Evolutionary conservation across 2,888 invertebrate species (phyloP).

Genomic region (Thereva nobilitata): DNA sequence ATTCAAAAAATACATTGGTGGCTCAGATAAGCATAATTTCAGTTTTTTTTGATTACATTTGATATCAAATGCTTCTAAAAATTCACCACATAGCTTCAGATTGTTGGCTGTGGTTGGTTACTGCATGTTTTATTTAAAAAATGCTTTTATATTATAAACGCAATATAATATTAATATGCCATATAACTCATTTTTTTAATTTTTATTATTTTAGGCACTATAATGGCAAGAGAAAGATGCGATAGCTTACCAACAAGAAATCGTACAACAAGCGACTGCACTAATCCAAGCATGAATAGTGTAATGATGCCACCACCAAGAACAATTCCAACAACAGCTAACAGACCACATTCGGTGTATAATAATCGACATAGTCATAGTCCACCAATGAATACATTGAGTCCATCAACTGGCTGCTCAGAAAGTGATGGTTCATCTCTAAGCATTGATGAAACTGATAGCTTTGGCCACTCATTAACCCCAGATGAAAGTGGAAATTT

Average conservation of each 20-base stretch:
- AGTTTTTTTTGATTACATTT: constrained; percentile 2
- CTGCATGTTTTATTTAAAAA: no score
- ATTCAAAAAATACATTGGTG: no score
- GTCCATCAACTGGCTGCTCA: constrained; percentile 67
- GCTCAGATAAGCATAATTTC: constrained; percentile 3
- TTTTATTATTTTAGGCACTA: constrained; percentile 45
- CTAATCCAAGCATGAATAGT: constrained; percentile 50
- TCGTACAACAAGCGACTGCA: constrained; percentile 68
- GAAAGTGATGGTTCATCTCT: constrained; percentile 72
- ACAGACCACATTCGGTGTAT: constrained; percentile 58
- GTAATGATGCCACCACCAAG: constrained; percentile 55
- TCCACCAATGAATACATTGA: constrained; percentile 61
- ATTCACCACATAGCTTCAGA: no score
- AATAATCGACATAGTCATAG: constrained; percentile 54
- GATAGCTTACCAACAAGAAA: constrained; percentile 80
- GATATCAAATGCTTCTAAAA: no score
- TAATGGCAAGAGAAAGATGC: constrained; percentile 69
- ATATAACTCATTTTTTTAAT: constrained; percentile 1
- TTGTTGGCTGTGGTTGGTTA: no score
- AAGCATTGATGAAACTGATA: constrained; percentile 67
- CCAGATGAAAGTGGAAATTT: constrained; percentile 62
- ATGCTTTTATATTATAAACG: no score
- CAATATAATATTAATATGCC: neutral
- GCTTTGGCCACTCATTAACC: constrained; percentile 63
- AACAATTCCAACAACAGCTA: constrained; percentile 56